Conservation (phyloP, 1,140 invertebrate genomes). For the Leptestheria dahalacensis region DNA sequence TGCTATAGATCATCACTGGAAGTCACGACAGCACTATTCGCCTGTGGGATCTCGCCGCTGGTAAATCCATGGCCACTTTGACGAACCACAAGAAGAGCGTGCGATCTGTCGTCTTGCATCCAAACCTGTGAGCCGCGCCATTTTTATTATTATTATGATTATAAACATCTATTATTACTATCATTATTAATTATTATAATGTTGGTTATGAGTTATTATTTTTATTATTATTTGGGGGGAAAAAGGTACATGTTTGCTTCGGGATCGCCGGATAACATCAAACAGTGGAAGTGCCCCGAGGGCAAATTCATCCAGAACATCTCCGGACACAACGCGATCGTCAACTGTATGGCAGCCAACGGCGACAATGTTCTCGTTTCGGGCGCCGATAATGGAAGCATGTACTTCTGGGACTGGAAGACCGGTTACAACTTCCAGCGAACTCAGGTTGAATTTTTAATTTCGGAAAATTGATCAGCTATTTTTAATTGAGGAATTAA, state of each 20-base stretch:
- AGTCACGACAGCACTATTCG: conserved; percentile 61
- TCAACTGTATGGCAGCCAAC: conserved; percentile 92
- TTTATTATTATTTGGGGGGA: conserved; percentile 18
- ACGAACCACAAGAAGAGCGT: conserved; percentile 99
- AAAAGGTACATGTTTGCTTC: conserved; percentile 86
- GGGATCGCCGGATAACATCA: conserved; percentile 96
- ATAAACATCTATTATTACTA: not conserved
- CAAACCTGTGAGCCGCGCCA: conserved; percentile 49
- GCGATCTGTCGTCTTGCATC: conserved; percentile 74
- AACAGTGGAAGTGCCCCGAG: conserved; percentile 97
- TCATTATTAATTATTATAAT: conserved; percentile 5
- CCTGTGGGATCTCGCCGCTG: conserved; percentile 93
- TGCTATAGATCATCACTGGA: conserved; percentile 41
- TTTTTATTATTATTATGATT: conserved; percentile 8
- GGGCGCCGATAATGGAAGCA: conserved; percentile 96
- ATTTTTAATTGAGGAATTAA: too few relatives aligned
- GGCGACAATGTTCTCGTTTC: conserved; percentile 89
- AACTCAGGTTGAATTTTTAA: conserved; percentile 47
- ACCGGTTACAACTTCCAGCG: conserved; percentile 97
- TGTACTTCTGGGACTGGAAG: conserved; percentile 98
- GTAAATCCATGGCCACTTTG: conserved; percentile 82
- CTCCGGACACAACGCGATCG: conserved; percentile 91
- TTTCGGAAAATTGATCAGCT: too few relatives aligned
- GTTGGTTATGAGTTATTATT: conserved; percentile 15
- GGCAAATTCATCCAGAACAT: conserved; percentile 97